Percentiles rank a stretch among this genome's conserved stretches.
phyloP scores from a whole-genome alignment of 2,113 vertebrate genomes.

The Ammodytes marinus region DNA sequence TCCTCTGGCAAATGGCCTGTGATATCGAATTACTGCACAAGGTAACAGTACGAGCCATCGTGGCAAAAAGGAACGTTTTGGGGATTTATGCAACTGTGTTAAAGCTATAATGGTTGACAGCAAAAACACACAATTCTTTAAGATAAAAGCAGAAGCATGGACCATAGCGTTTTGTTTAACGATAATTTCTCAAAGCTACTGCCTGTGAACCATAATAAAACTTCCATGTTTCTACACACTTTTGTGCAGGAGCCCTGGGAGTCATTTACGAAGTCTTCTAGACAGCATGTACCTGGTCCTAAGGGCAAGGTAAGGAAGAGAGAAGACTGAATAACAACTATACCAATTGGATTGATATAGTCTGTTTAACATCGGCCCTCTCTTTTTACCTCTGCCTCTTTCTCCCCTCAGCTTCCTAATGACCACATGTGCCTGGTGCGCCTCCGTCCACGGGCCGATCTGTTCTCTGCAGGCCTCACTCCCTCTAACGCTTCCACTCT shows the following conservation, averaged over 20 bases:
- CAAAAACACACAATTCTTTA: background rate
- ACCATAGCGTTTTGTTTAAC: background rate
- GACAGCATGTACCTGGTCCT: conserved; percentile 16
- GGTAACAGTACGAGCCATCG: conserved; percentile 75
- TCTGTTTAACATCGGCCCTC: conserved; percentile 2
- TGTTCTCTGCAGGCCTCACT: conserved; percentile 88
- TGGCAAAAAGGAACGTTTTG: background rate
- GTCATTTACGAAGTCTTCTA: conserved; percentile 86
- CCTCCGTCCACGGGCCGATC: conserved; percentile 87
- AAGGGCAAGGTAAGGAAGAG: conserved; percentile 81
- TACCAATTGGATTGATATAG: background rate
- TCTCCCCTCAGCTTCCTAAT: conserved; percentile 72
- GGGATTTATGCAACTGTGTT: conserved; percentile 1
- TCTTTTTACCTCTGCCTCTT: background rate
- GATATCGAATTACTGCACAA: conserved; percentile 90
- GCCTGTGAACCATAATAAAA: background rate
- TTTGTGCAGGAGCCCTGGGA: conserved; percentile 87
- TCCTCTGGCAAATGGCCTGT: conserved; percentile 92
- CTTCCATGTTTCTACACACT: background rate
- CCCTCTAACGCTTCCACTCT: conserved; percentile 86
- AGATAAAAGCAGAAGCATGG: background rate
- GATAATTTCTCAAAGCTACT: background rate
- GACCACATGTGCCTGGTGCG: conserved; percentile 90
- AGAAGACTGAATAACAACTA: background rate
- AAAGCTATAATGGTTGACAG: background rate